A percentile compares a stretch with the other conserved stretches of the same genome.
Conservation (phyloP, 2,888 invertebrate species). For the Orchesellides sinensis region DNA sequence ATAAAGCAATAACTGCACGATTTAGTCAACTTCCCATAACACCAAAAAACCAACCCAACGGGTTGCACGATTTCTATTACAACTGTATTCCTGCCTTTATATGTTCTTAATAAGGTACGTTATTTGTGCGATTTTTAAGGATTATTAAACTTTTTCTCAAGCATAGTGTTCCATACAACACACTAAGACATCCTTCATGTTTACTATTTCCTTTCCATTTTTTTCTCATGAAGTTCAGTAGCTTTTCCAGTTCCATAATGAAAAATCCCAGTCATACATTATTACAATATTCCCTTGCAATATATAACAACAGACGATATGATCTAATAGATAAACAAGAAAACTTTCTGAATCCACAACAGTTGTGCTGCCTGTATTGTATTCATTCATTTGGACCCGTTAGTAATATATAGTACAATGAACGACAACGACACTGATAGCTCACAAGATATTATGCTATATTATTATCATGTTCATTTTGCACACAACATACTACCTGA, state of each 20-base stretch:
- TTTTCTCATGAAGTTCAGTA: slow-evolving; percentile 52
- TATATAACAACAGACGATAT: too few relatives aligned
- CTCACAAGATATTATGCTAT: background rate
- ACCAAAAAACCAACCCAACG: slow-evolving; percentile 42
- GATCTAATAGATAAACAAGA: too few relatives aligned
- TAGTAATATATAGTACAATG: slow-evolving; percentile 21
- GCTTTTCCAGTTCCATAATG: slow-evolving; percentile 46
- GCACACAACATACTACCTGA: background rate
- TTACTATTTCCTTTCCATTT: slow-evolving; percentile 4
- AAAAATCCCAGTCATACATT: slow-evolving; percentile 12
- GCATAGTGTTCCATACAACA: background rate
- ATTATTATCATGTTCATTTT: background rate
- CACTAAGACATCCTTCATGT: background rate
- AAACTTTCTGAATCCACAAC: too few relatives aligned
- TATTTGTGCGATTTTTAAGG: background rate
- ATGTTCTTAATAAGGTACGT: background rate
- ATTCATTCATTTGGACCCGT: background rate
- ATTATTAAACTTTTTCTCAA: background rate
- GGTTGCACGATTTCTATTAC: slow-evolving; percentile 48
- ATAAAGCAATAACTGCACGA: slow-evolving; percentile 55
- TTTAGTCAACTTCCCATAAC: slow-evolving; percentile 3
- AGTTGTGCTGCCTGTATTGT: slow-evolving; percentile 19
- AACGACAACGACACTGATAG: slow-evolving; percentile 8
- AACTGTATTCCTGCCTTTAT: background rate
- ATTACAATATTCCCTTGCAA: background rate